Evolutionary conservation across 2,888 invertebrate species (phyloP).

Genomic region (Unio delphinus): DNA sequence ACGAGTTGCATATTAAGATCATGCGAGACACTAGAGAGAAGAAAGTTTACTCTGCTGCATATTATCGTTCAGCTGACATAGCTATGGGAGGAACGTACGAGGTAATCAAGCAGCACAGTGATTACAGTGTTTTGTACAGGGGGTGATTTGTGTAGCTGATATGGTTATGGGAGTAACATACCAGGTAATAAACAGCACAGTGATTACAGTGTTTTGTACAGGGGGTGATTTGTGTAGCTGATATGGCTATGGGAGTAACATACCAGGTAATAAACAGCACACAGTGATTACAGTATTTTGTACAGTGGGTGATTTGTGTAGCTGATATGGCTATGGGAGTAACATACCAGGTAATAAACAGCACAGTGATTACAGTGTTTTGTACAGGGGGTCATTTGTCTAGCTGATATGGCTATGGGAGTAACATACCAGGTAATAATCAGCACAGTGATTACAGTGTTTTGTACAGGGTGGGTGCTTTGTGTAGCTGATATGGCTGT

Average conservation of each 20-base stretch:
- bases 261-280: slow-evolving; percentile 12
- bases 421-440: slow-evolving; percentile 12
- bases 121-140: background rate
- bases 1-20: slow-evolving; percentile 25
- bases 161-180: background rate
- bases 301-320: no score
- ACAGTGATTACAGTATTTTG: no score
- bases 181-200: slow-evolving; percentile 7
- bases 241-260: background rate
- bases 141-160: no score
- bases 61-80: slow-evolving; percentile 30
- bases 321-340: no score
- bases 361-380: background rate
- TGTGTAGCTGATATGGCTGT: no score
- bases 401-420: no score
- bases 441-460: background rate
- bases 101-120: slow-evolving; percentile 10
- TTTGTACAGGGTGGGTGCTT: no score
- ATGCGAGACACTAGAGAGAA: slow-evolving; percentile 28
- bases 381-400: no score
- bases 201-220: background rate
- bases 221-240: no score
- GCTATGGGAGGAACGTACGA: slow-evolving; percentile 35
- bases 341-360: slow-evolving; percentile 11
- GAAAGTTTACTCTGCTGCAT: slow-evolving; percentile 29